Base-by-base conservation (phyloP, 1,140 invertebrate genomes). In the Melipona quadrifasciata region DNA sequence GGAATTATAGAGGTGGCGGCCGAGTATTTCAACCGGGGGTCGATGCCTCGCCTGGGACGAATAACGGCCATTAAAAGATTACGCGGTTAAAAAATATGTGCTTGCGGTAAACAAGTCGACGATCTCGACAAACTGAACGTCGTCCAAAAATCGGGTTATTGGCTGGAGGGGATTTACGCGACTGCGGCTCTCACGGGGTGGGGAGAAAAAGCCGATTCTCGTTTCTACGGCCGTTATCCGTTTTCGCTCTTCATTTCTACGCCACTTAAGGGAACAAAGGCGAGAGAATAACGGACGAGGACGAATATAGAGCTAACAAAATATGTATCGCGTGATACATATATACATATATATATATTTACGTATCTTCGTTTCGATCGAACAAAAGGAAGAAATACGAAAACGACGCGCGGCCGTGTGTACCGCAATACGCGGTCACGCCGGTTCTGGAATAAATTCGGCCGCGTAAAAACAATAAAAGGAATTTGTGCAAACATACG, bases 141-240 rank as follows among this genome's bases (percentile, higher is more conserved):
- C 83, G 82, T 76, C 87, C 78, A 47, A 47, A 47, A 47, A 88
- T 86, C 82, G 77, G 81, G 67, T 87, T 80, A 87, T 88, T 74
- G 80, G 19, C 76, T 47, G 39, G 39, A 47, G 39, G 39, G 71
- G 76, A 88, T 84, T 87, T 80, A 84, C 73, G 64, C 0, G 67
- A 74, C 55, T 71, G 3, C 21, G 21, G 24, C 61, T 8, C 68
- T 55, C 67, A 47, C 39, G 39, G 6, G 6, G 39, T 39, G 39
- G 39, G 39, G 39, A 34, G 77, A 67, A 73, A 57, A 71, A 70
- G 51, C 58, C 77, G 67, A 87, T 77, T 72, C 71, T 47, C 24
- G 81, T 80, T 76, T 53, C 65, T 71, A 16, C 55, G 24, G 19
- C 53, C n/a, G 47, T 57, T 57, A 67, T 75, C 21, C 67, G 12